Base-by-base conservation (phyloP, 1,140 invertebrate species). In the Drosophila biarmipes region DNA sequence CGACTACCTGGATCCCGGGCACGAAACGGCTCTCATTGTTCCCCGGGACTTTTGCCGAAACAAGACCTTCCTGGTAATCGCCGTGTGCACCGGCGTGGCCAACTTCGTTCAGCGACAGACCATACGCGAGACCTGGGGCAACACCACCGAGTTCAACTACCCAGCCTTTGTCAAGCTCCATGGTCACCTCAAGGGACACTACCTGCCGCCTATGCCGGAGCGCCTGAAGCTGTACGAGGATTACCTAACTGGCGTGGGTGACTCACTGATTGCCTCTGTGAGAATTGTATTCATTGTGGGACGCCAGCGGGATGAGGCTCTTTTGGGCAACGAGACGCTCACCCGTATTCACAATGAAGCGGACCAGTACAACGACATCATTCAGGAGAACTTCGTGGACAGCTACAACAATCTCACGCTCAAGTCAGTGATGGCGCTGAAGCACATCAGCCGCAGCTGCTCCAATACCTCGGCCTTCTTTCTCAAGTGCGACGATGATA, bases 341-440 rank as follows among this genome's bases (percentile, higher is more conserved):
- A 58, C 59, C 6, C 78, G 90, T 21, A 24, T 86, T 34, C 78
- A 82, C 58, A 76, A 54, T 51, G 80, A 91, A 66, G 69, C 81
- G 15, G 74, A 91, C 21, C 72, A 77, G 24, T 86, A 92, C 53
- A 80, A 95, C 27, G 98, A 99, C 92, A 95, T 99, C n/a, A 95
- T 99, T 38, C 96, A 98, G 92, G 97, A 98, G 91, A 95, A 95
- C 54, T 98, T 98, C 90, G 87, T 96, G 11, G 98, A 99, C 92
- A 95, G 96, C 1, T 99, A 99, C 92, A 96, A 97, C 90, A 99
- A 99, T 94, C 93, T 99, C 51, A 98, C 97, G 0, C 91, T 98
- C 7, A 99, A 99, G 91, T 96, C 96, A 15, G 94, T 97, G 14
- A 95, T 97, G 94, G 94, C 97, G 92, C 92, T 98, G 42, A 97